Evolutionary conservation across 1,140 invertebrate genomes (phyloP).

Genomic region (Probaryconus sp.): DNA sequence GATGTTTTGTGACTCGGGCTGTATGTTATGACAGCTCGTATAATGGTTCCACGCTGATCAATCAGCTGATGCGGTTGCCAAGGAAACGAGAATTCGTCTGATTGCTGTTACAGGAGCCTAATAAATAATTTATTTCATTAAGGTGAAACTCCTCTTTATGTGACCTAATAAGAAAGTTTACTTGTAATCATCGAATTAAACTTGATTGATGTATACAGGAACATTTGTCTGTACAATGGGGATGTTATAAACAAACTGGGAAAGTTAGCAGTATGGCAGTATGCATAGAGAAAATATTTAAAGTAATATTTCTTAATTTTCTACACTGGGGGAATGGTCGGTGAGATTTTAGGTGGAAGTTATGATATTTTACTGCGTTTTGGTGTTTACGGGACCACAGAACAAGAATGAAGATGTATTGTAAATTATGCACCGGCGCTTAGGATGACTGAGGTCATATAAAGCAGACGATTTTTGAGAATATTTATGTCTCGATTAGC

Average conservation of each 20-base stretch:
- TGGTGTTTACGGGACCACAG: too few relatives aligned
- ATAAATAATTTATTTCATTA: conserved; percentile 44
- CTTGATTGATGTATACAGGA: conserved; percentile 19
- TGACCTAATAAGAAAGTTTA: conserved; percentile 2
- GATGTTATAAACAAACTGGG: conserved; percentile 16
- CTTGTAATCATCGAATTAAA: conserved; percentile 21
- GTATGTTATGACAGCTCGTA: conserved; percentile 18
- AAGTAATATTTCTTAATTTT: conserved; percentile 36
- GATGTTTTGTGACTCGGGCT: conserved; percentile 26
- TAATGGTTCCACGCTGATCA: conserved; percentile 17
- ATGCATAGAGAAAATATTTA: conserved; percentile 11
- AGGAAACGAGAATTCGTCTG: conserved; percentile 5
- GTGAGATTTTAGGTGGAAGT: conserved; percentile 17
- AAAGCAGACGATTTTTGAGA: too few relatives aligned
- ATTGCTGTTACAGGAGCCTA: conserved; percentile 25
- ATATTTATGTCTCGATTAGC: too few relatives aligned
- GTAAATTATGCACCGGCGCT: background rate
- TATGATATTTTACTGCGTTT: conserved; percentile 13
- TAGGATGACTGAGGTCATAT: too few relatives aligned
- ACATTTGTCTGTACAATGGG: conserved; percentile 12
- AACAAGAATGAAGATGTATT: conserved; percentile 16
- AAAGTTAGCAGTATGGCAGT: background rate
- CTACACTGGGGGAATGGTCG: background rate
- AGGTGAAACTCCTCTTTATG: conserved; percentile 25
- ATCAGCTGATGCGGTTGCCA: conserved; percentile 20